A percentile compares a stretch with the other conserved stretches of the same genome.
These are phyloP conservation scores for Kryptolebias marmoratus DNA, from an alignment of 2,113 vertebrate genomes.

Conservation along the genomic window DNA sequence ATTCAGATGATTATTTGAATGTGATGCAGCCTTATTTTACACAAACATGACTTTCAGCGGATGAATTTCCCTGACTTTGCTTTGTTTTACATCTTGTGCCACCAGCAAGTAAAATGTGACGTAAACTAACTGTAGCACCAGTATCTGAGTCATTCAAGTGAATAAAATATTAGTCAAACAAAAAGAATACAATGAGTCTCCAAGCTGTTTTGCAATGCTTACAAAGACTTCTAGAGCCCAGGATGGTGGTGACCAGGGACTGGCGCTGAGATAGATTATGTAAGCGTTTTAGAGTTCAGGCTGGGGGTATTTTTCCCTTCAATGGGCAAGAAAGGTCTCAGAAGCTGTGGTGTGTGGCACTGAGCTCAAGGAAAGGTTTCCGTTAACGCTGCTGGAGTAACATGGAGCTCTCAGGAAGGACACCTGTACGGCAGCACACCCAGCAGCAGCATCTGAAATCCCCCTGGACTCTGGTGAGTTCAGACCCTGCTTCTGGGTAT, in stretches of 20 bases:
- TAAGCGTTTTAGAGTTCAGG: conserved; percentile 46
- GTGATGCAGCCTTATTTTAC: background rate
- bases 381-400: conserved; percentile 7
- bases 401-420: conserved; percentile 46
- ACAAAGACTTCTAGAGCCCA: background rate
- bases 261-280: conserved; percentile 29
- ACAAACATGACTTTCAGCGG: background rate
- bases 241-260: background rate
- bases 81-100: conserved; percentile 1
- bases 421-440: conserved; percentile 28
- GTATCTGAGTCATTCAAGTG: background rate
- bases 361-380: conserved; percentile 10
- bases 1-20: background rate
- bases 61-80: background rate
- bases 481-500: background rate
- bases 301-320: conserved; percentile 20
- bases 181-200: conserved; percentile 8
- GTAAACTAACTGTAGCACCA: background rate
- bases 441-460: conserved; percentile 38
- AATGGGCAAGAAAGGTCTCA: conserved; percentile 18
- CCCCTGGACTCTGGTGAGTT: conserved; percentile 74
- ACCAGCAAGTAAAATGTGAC: background rate
- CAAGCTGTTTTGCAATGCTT: conserved; percentile 6
- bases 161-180: conserved; percentile 24
- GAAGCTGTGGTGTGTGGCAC: conserved; percentile 31